Percentiles rank a stretch among this genome's conserved stretches.
phyloP scores from a whole-genome alignment of 2,888 invertebrate genomes.

The Caenorhabditis zanzibari region DNA sequence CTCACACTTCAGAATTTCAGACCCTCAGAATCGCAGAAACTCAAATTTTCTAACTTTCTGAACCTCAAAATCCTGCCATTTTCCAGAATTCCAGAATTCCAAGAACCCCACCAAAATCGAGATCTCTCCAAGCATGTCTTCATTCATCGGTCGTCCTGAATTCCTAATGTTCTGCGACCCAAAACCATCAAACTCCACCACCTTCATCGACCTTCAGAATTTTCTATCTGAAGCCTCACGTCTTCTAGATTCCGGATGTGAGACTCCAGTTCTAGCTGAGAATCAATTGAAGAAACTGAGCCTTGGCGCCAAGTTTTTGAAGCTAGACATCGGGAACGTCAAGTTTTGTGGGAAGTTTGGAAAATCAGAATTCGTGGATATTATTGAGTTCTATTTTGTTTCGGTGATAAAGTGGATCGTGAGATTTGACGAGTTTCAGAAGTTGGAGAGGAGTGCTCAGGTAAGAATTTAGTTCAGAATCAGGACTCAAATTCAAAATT shows the following conservation, averaged over 20 bases:
- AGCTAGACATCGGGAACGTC: slow-evolving; percentile 10
- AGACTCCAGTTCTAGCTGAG: not conserved
- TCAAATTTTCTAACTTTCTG: too few species aligned
- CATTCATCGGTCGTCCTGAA: slow-evolving; percentile 22
- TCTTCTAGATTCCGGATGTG: slow-evolving; percentile 27
- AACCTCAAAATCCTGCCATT: not conserved
- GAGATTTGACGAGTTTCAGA: slow-evolving; percentile 44
- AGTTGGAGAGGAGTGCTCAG: slow-evolving; percentile 29
- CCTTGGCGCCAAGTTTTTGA: not conserved
- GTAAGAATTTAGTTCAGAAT: not conserved
- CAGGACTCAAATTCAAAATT: too few species aligned
- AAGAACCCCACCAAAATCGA: not conserved
- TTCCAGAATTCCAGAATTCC: slow-evolving; percentile 30
- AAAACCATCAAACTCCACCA: not conserved
- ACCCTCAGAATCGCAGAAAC: too few species aligned
- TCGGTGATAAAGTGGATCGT: slow-evolving; percentile 42
- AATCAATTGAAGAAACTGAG: slow-evolving; percentile 17
- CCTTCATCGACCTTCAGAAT: slow-evolving; percentile 4
- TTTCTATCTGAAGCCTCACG: slow-evolving; percentile 12
- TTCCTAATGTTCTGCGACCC: slow-evolving; percentile 20
- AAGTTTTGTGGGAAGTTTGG: slow-evolving; percentile 2
- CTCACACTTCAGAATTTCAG: too few species aligned
- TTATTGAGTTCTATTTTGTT: slow-evolving; percentile 41
- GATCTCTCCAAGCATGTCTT: not conserved
- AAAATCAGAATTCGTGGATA: slow-evolving; percentile 9